Evolutionary conservation across 1,140 invertebrate species (phyloP).

Genomic region (Penaeus indicus): DNA sequence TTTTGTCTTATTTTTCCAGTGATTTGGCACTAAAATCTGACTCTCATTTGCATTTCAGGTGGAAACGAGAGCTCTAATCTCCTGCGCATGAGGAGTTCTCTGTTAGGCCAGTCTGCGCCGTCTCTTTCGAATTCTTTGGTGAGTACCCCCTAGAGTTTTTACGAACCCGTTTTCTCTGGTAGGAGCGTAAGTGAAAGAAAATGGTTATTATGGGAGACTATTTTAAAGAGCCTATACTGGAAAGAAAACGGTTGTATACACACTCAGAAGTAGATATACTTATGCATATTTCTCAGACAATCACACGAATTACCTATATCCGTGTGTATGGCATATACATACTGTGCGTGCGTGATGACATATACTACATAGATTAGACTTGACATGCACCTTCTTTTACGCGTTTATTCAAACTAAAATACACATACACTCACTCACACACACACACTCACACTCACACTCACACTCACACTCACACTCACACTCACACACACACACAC

Average conservation of each 20-base stretch:
- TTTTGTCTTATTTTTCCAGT: neutral
- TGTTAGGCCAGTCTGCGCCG: slow-evolving; percentile 92
- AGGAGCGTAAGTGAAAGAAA: neutral
- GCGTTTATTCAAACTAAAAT: no score
- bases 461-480: no score
- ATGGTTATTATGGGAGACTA: neutral
- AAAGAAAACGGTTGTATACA: slow-evolving; percentile 42
- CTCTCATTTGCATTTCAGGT: slow-evolving; percentile 55
- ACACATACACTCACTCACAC: no score
- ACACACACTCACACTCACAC: no score
- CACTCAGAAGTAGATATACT: no score
- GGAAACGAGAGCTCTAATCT: slow-evolving; percentile 79
- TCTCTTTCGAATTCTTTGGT: slow-evolving; percentile 84
- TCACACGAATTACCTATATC: no score
- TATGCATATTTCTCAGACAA: no score
- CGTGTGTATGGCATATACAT: no score
- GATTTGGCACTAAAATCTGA: neutral
- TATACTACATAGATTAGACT: no score
- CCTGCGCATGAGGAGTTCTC: slow-evolving; percentile 86
- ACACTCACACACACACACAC: no score
- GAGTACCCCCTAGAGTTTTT: slow-evolving; percentile 69
- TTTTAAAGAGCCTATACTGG: neutral
- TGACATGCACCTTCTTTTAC: no score
- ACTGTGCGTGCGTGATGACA: no score
- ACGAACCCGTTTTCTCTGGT: neutral